Evolutionary conservation across 2,888 invertebrate species (phyloP).

Genomic region (Pherbina coryleti): DNA sequence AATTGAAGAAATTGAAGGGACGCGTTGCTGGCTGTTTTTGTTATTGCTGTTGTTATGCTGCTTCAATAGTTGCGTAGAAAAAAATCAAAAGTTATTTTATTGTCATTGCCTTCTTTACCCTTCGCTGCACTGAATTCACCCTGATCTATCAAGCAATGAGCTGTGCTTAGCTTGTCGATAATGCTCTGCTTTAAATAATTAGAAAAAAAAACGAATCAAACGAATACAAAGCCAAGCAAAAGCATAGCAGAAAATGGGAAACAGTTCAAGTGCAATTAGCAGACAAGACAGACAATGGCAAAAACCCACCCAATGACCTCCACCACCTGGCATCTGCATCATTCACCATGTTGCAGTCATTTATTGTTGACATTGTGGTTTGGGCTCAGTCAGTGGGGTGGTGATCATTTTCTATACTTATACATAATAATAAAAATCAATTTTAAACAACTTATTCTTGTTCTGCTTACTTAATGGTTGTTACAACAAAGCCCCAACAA

Average conservation of each 20-base stretch:
- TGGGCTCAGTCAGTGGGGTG: background rate
- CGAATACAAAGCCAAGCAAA: background rate
- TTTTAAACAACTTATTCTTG: slow-evolving; percentile 18
- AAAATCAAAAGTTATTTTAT: no score
- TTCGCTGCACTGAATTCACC: no score
- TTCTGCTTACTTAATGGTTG: slow-evolving; percentile 5
- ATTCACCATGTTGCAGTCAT: no score
- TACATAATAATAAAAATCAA: slow-evolving; percentile 23
- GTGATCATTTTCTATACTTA: background rate
- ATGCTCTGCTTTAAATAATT: no score
- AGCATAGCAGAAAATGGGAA: background rate
- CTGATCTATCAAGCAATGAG: no score
- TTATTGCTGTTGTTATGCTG: background rate
- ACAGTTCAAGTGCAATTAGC: slow-evolving; percentile 16
- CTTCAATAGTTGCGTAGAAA: no score
- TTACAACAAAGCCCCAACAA: background rate
- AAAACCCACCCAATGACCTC: background rate
- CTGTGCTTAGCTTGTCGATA: no score
- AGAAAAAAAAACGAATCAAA: background rate
- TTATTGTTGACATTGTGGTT: background rate
- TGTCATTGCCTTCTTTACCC: background rate
- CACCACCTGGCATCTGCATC: background rate
- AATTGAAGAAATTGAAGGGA: background rate
- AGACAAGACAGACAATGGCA: background rate
- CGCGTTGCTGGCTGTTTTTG: background rate